Base-by-base conservation (phyloP, 1,140 invertebrate species). In the Pseudomyrmex concolor region DNA sequence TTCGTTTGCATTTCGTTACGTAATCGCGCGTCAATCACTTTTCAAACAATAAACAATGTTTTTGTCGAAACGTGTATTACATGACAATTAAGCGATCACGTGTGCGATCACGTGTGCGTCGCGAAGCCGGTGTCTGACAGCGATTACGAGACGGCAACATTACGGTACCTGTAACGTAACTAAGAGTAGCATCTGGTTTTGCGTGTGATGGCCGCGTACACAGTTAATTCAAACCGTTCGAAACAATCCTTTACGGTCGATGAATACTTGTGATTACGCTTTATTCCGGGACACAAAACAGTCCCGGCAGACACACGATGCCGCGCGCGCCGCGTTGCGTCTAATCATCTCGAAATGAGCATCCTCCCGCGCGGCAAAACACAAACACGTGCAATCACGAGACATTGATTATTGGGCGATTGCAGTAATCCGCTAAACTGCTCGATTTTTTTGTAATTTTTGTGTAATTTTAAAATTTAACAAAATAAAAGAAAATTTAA, bases 161-260 rank as follows among this genome's bases (percentile, higher is more conserved):
- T 80, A 70, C 22, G 76, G 54, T 80, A 71, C 54, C 45, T 8
- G 76, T 59, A 70, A 80, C 54, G n/a, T 25, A 34, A 34, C 19
- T 78, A 80, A 80, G 54, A 70, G 54, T 50, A 48, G 66, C 76
- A 80, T 80, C 76, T 80, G 76, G 54, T 80, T 80, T 80, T 80
- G 66, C 66, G 74, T 15, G 62, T 57, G 22, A 66, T 19, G 54
- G 15, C 19, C 7, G 7, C 43, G 64, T 78, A 80, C 66, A 80
- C 66, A 80, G 66, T 80, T 80, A 71, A 80, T 80, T 80, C 54
- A 54, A 70, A 13, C 50, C 67, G 50, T 10, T 54, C 66, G 76
- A 15, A 54, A 80, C 59, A 67, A 70, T 59, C 66, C 43, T 78
- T 80, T 71, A 60, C 15, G 15, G 19, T 50, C 62, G n/a, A 15